Evolutionary conservation across 2,797 vertebrate species (phyloP), one percentile per base, ranked within the genome.

Genomic region (Enteromius fasciolatus): DNA sequence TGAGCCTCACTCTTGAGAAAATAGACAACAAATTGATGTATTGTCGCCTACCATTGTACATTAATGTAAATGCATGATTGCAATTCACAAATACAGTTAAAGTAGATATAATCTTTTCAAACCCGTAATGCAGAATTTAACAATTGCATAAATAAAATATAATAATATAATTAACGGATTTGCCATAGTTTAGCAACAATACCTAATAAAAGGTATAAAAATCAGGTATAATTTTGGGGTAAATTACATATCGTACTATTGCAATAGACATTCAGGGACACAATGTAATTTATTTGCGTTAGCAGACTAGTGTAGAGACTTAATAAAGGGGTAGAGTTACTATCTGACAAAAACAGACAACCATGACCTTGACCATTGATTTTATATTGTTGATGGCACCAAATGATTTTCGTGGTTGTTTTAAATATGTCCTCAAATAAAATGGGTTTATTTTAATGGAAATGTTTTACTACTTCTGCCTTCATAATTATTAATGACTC

Each of bases 1-100:
- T 4, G 54, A 15, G 68, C 64, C 83, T 80, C 44, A 86, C 86
- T 83, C 84, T 61, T 44, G 72, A 67, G 48, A 73, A 79, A 73
- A 80, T 78, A 68, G 23, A 68, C 69, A 77, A 80, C 78, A 61
- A 72, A 81, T 14, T 7, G 7, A 70, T 39, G 44, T 77, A 76
- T 63, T 69, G 33, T 39, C 52, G 28, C 14, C 31, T 39, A 66
- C 36, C 28, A 25, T 67, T 66, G 54, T 15, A 70, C 11, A n/a
- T 59, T 57, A 39, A 15, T 3, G 17, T 79, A 67, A 70, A 57
- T 4, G 0, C 63, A 31, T 46, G 39, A 76, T 76, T 18, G 44
- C 73, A 11, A 11, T 46, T 46, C 12, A 46, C 12, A 46, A 46
- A 46, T 41, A 59, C n/a, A 59, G 4, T 63, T 44, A 20, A 4